phyloP scores from a whole-genome alignment of 2,888 invertebrate genomes.

The Lepidocyrtoides sp. region DNA sequence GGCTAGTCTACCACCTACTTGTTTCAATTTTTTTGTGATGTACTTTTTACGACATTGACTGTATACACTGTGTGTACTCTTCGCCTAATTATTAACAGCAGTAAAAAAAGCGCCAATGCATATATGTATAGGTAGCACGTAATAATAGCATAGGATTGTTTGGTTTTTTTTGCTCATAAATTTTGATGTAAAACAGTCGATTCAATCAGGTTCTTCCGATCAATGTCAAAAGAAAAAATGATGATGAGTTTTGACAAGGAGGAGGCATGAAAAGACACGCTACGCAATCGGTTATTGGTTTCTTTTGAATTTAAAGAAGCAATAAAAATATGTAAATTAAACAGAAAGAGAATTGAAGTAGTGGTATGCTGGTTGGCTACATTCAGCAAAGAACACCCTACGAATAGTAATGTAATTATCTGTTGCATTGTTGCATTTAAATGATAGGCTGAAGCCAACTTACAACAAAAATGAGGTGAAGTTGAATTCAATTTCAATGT shows the following conservation, averaged over 20 bases:
- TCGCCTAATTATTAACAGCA: not conserved
- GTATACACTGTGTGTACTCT: not conserved
- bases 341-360: not conserved
- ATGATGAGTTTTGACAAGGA: slow-evolving; percentile 26
- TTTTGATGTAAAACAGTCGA: not conserved
- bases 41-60: no score
- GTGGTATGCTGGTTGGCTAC: no score
- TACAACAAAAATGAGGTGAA: not conserved
- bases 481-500: not conserved
- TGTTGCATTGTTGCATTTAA: no score
- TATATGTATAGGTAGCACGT: no score
- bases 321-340: not conserved
- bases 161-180: not conserved
- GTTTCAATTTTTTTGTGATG: no score
- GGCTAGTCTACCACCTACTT: not conserved
- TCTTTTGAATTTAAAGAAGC: not conserved
- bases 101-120: not conserved
- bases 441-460: no score
- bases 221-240: slow-evolving; percentile 1
- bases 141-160: no score
- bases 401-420: no score
- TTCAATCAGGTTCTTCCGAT: not conserved
- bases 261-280: not conserved
- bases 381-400: not conserved
- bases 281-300: not conserved